Base-by-base conservation (phyloP, 1,140 invertebrate genomes). In the Brachionus koreanus region DNA sequence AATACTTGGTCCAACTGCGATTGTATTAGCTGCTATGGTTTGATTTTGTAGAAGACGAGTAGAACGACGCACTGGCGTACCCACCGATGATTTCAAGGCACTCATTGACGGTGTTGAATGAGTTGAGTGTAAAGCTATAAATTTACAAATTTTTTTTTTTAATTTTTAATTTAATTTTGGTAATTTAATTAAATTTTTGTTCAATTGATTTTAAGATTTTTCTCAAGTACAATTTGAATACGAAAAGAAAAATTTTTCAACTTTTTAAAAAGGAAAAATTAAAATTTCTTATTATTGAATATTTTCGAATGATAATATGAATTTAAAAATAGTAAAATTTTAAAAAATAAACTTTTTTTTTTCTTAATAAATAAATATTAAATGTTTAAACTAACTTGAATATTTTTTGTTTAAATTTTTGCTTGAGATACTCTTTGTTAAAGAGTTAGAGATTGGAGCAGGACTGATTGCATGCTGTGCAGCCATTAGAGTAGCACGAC, bases 1-100 rank as follows among this genome's bases (percentile, higher is more conserved):
- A 69, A 37, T 37, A 39, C 65, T 69, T 69, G 65, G n/a, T 69
- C 65, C 65, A 19, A 69, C 35, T 69, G 65, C 10, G 16, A 37
- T 39, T 39, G 65, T 42, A 33, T 39, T 69, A n/a, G 9, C n/a
- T 4, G 16, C 13, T 46, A 42, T 25, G 39, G 16, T 46, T 46
- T 74, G 42, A 74, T 74, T 74, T 69, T 69, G 65, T 6, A 69
- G 33, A 10, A 69, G 35, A 69, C 69, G 37, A 74, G 69, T 74
- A 25, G 69, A 74, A 13, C 69, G 37, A 46, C 69, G 37, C 3
- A 74, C 69, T 46, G 69, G 69, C 12, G 42, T 74, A 23, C 9
- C 25, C 4, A 25, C 1, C 23, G 69, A 74, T 25, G 69, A 46
- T 35, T 74, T 16, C 13, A 74, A 74, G 69, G 69, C 37, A 25